Evolutionary conservation across 2,888 invertebrate species (phyloP).

Genomic region (Temnothorax unifasciatus): DNA sequence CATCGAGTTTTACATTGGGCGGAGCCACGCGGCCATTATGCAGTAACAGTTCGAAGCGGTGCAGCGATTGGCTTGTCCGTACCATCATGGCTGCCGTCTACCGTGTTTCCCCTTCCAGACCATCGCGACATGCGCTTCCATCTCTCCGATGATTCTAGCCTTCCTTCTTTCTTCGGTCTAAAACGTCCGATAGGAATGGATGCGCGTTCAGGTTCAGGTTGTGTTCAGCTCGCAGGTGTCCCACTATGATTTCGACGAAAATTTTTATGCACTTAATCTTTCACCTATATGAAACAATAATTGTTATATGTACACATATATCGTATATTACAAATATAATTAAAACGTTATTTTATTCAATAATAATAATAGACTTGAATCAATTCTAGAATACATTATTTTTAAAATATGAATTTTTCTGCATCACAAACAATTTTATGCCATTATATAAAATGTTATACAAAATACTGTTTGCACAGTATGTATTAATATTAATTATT

Average conservation of each 20-base stretch:
- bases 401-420: background rate
- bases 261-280: background rate
- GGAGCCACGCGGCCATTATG: slow-evolving; percentile 85
- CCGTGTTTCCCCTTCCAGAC: slow-evolving; percentile 73
- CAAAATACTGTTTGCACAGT: background rate
- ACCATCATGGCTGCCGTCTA: slow-evolving; percentile 84
- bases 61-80: slow-evolving; percentile 79
- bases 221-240: slow-evolving; percentile 53
- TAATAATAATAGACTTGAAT: background rate
- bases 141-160: slow-evolving; percentile 60
- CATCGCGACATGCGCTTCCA: slow-evolving; percentile 51
- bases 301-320: background rate
- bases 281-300: background rate
- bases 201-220: slow-evolving; percentile 38
- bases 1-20: slow-evolving; percentile 82
- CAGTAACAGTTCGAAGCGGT: slow-evolving; percentile 77
- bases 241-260: background rate
- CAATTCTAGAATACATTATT: background rate
- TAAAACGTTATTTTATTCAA: background rate
- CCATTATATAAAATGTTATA: background rate
- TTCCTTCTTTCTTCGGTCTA: slow-evolving; percentile 56
- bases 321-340: background rate
- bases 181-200: slow-evolving; percentile 48
- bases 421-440: background rate
- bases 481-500: slow-evolving; percentile 8